Percentiles rank a stretch among this genome's conserved stretches.
phyloP scores from a whole-genome alignment of 2,113 vertebrate species.

The Odocoileus hemionus region DNA sequence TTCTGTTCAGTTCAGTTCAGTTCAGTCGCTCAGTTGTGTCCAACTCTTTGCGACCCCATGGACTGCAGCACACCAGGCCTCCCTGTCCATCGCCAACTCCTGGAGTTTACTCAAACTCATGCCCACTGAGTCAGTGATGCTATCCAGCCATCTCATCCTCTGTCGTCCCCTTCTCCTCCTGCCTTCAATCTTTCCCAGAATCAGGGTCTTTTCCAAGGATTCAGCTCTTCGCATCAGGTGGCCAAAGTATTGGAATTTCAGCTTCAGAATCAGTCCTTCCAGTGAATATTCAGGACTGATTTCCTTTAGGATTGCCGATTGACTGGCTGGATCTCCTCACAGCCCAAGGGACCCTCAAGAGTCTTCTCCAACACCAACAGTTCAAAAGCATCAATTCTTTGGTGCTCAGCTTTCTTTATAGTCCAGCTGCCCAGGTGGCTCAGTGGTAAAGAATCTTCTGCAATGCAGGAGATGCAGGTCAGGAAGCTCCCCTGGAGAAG shows the following conservation, averaged over 20 bases:
- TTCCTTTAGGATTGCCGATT: not conserved
- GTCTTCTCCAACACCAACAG: not conserved
- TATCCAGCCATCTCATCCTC: not conserved
- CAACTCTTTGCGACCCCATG: not conserved
- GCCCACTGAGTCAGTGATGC: not conserved
- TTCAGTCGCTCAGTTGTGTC: not conserved
- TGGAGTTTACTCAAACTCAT: rapidly evolving
- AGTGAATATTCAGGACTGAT: not conserved
- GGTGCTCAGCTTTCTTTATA: not conserved
- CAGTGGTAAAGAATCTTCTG: not conserved
- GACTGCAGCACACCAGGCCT: rapidly evolving
- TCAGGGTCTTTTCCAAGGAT: not conserved
- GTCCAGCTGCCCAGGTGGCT: not conserved
- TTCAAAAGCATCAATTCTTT: not conserved
- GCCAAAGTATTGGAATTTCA: not conserved
- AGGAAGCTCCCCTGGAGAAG: not conserved
- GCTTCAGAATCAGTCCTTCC: not conserved
- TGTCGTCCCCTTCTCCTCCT: not conserved
- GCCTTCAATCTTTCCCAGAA: not conserved
- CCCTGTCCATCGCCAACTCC: not conserved
- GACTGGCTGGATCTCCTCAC: not conserved
- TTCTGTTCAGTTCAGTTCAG: not conserved
- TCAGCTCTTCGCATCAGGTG: not conserved
- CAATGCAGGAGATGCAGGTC: not conserved
- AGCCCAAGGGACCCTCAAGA: not conserved